Conservation (phyloP, 2,113 vertebrate genomes). For the Proteles cristata region DNA sequence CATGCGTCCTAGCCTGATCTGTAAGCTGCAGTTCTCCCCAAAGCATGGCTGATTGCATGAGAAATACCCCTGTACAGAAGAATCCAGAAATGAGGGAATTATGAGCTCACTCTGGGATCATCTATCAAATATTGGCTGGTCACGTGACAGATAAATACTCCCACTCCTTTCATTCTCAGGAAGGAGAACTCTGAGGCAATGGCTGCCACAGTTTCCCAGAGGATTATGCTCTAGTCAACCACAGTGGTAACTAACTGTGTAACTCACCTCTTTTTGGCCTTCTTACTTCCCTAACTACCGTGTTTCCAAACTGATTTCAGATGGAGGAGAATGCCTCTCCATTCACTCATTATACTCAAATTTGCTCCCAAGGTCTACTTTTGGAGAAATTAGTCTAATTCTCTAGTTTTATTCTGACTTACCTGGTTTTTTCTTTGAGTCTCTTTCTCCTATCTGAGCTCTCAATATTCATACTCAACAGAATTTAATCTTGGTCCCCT, state of each 20-base stretch:
- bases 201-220: neutral
- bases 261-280: neutral
- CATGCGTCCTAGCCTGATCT: neutral
- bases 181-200: neutral
- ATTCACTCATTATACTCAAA: neutral
- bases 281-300: neutral
- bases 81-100: neutral
- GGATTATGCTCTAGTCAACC: neutral
- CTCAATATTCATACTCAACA: slow-evolving; percentile 7
- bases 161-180: neutral
- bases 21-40: neutral
- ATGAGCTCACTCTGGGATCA: neutral
- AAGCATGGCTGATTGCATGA: neutral
- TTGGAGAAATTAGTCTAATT: neutral
- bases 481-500: neutral
- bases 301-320: neutral
- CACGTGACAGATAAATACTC: neutral
- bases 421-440: neutral
- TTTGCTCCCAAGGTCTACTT: neutral
- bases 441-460: neutral
- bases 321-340: neutral
- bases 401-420: neutral
- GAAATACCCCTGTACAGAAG: neutral
- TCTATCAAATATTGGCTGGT: neutral
- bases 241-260: neutral